Conservation (phyloP, 2,888 invertebrate genomes). For the Octonoba sinensis region DNA sequence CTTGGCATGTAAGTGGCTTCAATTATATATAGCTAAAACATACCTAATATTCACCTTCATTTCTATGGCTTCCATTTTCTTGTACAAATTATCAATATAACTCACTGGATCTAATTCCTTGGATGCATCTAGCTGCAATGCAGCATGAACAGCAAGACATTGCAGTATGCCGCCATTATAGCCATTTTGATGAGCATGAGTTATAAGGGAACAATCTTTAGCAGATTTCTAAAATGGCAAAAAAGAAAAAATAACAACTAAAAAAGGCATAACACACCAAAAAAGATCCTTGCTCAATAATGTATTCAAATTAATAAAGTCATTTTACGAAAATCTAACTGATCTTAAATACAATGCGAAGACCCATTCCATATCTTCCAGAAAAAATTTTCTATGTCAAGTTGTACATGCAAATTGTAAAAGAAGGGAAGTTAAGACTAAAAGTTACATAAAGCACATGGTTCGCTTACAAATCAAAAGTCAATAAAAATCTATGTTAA, state of each 20-base stretch:
- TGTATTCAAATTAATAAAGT: too few species aligned
- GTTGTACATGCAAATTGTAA: too few species aligned
- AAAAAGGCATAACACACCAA: not conserved
- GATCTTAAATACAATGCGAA: not conserved
- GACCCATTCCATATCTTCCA: too few species aligned
- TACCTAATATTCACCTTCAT: conserved; percentile 60
- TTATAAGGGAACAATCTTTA: conserved; percentile 74
- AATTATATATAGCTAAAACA: conserved; percentile 3
- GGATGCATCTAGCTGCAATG: conserved; percentile 73
- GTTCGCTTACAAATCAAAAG: too few species aligned
- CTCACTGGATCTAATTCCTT: conserved; percentile 73
- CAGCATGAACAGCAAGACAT: conserved; percentile 76
- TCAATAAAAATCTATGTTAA: too few species aligned
- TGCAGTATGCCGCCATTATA: conserved; percentile 72
- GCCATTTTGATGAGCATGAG: conserved; percentile 75
- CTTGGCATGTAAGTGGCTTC: too few species aligned
- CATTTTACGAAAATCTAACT: too few species aligned
- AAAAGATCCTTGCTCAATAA: not conserved
- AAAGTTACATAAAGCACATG: too few species aligned
- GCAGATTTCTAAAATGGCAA: conserved; percentile 32
- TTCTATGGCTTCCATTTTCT: conserved; percentile 74
- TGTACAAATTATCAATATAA: conserved; percentile 74
- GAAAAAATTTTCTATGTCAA: too few species aligned
- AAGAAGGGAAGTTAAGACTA: too few species aligned
- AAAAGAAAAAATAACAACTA: too few species aligned